phyloP scores from a whole-genome alignment of 2,888 invertebrate species.

The Parelbella ahira region DNA sequence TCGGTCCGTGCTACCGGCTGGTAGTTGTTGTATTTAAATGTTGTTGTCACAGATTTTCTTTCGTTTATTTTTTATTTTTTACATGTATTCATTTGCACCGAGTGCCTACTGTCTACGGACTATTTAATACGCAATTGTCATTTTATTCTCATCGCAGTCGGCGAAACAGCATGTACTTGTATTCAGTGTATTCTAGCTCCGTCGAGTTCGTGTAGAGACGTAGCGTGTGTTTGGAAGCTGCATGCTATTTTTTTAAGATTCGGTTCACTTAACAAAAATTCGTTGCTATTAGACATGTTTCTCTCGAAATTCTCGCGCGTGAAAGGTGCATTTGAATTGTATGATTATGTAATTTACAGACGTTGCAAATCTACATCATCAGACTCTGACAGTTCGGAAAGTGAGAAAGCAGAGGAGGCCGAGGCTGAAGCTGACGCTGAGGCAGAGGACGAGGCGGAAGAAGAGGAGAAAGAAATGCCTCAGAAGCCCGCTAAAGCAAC shows the following conservation, averaged over 20 bases:
- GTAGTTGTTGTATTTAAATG: not conserved
- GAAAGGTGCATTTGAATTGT: no score
- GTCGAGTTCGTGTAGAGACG: not conserved
- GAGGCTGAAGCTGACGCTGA: conserved; percentile 52
- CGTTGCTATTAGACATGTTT: no score
- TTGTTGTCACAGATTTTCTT: no score
- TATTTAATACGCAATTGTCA: no score
- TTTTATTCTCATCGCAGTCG: no score
- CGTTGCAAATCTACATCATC: conserved; percentile 58
- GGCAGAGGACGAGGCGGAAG: conserved; percentile 63
- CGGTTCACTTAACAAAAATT: no score
- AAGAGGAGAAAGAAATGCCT: conserved; percentile 64
- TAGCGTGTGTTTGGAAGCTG: not conserved
- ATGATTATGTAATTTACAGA: conserved; percentile 37
- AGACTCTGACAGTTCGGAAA: conserved; percentile 49
- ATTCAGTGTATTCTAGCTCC: not conserved
- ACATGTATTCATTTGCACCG: no score
- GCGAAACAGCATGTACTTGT: not conserved
- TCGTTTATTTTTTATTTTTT: no score
- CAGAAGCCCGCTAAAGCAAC: conserved; percentile 45
- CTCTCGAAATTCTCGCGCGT: no score
- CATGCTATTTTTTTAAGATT: no score
- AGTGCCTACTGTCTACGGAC: no score
- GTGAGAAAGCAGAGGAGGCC: conserved; percentile 51
- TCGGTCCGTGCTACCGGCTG: not conserved